Percentiles rank a stretch among this genome's conserved stretches.
These are phyloP conservation scores for Zoanthus solanderi DNA, from an alignment of 92 coral and sea anemone species.

Conservation along the genomic window DNA sequence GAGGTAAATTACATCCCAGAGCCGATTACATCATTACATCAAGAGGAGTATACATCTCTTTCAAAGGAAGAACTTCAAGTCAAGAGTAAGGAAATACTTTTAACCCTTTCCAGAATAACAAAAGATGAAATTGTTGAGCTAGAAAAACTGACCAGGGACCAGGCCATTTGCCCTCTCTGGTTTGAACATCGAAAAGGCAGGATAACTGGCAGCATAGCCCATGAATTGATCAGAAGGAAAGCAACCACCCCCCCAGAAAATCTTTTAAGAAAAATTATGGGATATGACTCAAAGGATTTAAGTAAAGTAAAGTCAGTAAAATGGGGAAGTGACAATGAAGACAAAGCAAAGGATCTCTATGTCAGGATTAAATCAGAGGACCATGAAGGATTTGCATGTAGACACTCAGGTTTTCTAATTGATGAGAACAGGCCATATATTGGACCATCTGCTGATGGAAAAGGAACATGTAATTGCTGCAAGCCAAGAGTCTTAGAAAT, in stretches of 20 bases:
- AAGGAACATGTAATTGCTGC: constrained; percentile 51
- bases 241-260: constrained; percentile 40
- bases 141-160: constrained; percentile 44
- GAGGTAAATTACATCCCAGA: constrained; percentile 16
- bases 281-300: constrained; percentile 43
- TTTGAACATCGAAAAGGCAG: constrained; percentile 47
- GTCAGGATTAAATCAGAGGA: constrained; percentile 2
- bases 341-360: constrained; percentile 32
- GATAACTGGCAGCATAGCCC: constrained; percentile 42
- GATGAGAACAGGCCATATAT: constrained; percentile 33
- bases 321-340: constrained; percentile 53
- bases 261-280: constrained; percentile 42
- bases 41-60: constrained; percentile 16
- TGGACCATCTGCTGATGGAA: constrained; percentile 57
- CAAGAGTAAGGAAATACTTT: constrained; percentile 14
- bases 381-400: constrained; percentile 30
- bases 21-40: constrained; percentile 22
- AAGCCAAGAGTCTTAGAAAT: constrained; percentile 5
- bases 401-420: constrained; percentile 43
- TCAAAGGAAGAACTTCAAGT: not conserved
- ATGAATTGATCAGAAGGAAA: constrained; percentile 23
- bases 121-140: constrained; percentile 27
- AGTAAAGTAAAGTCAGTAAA: constrained; percentile 11
- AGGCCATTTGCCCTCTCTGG: constrained; percentile 43
- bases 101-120: constrained; percentile 27